Conservation (phyloP, 2,888 invertebrate species). For the Busseola fusca region DNA sequence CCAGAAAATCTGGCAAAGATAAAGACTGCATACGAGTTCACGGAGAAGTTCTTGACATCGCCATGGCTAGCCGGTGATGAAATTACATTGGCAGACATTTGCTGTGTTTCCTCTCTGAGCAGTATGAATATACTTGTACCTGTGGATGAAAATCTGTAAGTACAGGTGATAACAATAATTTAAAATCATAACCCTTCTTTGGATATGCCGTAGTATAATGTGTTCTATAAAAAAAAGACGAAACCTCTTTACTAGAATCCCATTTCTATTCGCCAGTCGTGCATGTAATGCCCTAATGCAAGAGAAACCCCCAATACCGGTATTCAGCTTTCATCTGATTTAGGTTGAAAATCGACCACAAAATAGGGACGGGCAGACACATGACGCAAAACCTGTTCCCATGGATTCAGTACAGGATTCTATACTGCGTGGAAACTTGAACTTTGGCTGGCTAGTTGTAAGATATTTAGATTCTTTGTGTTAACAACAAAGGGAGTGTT, state of each 20-base stretch:
- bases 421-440: background rate
- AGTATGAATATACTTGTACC: slow-evolving; percentile 75
- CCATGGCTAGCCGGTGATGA: slow-evolving; percentile 89
- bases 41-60: slow-evolving; percentile 85
- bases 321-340: no score
- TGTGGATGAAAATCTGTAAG: slow-evolving; percentile 73
- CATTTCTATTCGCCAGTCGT: no score
- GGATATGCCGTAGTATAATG: background rate
- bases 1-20: slow-evolving; percentile 71
- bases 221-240: no score
- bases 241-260: no score
- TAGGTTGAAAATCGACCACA: no score
- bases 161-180: slow-evolving; percentile 14
- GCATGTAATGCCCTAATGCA: no score
- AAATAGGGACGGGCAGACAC: no score
- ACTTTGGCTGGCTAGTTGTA: background rate
- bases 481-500: no score
- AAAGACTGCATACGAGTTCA: slow-evolving; percentile 67
- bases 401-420: background rate
- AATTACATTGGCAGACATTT: slow-evolving; percentile 90
- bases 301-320: background rate
- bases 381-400: no score
- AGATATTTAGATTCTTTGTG: background rate
- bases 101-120: slow-evolving; percentile 87
- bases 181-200: no score